Conservation (phyloP, 2,888 invertebrate species). For the Agrochola lota region DNA sequence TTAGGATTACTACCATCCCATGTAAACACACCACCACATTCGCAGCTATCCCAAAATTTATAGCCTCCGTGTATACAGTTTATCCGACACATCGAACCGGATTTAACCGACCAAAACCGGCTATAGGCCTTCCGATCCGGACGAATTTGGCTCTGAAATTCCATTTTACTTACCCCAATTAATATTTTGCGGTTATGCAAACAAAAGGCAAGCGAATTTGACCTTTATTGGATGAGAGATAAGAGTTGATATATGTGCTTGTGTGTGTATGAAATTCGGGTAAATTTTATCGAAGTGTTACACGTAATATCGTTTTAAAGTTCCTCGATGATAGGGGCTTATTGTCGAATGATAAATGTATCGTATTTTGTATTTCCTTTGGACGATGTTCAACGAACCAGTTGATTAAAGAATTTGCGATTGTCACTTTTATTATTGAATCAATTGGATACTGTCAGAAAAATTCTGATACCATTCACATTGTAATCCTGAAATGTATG, state of each 20-base stretch:
- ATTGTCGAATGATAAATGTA: slow-evolving; percentile 54
- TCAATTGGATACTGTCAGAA: slow-evolving; percentile 23
- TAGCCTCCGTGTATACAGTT: slow-evolving; percentile 56
- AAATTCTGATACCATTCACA: slow-evolving; percentile 13
- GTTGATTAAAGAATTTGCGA: slow-evolving; percentile 49
- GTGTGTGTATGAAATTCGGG: neutral
- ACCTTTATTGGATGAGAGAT: slow-evolving; percentile 3
- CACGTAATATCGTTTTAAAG: slow-evolving; percentile 56
- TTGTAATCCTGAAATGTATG: slow-evolving; percentile 12
- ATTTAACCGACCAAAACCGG: slow-evolving; percentile 72
- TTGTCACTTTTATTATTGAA: slow-evolving; percentile 42
- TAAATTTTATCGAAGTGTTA: slow-evolving; percentile 42
- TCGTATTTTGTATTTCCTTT: slow-evolving; percentile 31
- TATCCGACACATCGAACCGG: slow-evolving; percentile 72
- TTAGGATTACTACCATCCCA: slow-evolving; percentile 39
- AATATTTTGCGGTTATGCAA: slow-evolving; percentile 50
- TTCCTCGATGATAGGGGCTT: slow-evolving; percentile 60
- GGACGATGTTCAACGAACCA: slow-evolving; percentile 26
- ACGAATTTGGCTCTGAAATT: slow-evolving; percentile 60
- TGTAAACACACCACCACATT: slow-evolving; percentile 59
- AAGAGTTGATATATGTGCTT: slow-evolving; percentile 2
- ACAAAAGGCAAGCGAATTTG: slow-evolving; percentile 27
- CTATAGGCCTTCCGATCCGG: slow-evolving; percentile 69
- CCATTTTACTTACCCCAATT: slow-evolving; percentile 55
- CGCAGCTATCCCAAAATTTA: slow-evolving; percentile 57